phyloP scores from a whole-genome alignment of 2,888 invertebrate genomes.

The Mesorhabditis spiculigera region DNA sequence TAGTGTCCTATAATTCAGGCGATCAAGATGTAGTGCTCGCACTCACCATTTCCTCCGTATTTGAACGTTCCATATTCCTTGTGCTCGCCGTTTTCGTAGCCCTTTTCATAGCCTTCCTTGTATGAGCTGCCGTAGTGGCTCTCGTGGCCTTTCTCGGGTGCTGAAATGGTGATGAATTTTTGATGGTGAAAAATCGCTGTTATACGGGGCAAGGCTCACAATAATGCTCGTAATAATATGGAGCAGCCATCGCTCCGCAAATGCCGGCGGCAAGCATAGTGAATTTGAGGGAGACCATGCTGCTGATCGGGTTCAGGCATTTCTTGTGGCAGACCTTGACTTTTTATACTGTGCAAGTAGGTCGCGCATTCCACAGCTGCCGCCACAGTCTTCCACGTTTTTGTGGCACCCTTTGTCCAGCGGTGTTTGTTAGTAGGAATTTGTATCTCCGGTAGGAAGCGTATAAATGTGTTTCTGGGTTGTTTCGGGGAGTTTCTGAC shows the following conservation, averaged over 20 bases:
- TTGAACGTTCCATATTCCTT: conserved; percentile 4
- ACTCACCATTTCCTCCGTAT: background rate
- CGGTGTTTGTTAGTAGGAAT: too few species aligned
- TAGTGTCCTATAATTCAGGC: background rate
- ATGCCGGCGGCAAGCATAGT: background rate
- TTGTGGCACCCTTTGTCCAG: background rate
- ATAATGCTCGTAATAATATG: background rate
- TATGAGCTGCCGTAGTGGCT: conserved; percentile 4
- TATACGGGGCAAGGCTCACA: background rate
- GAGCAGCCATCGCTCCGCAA: background rate
- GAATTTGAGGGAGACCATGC: background rate
- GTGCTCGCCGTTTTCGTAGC: conserved; percentile 2
- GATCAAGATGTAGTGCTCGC: background rate
- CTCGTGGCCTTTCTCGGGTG: background rate
- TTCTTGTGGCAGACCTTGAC: too few species aligned
- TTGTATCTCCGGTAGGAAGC: too few species aligned
- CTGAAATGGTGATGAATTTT: too few species aligned
- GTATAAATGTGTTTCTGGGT: too few species aligned
- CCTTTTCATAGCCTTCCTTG: conserved; percentile 6
- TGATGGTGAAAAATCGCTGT: too few species aligned
- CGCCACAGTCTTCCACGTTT: background rate
- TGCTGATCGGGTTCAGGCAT: too few species aligned
- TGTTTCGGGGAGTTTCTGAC: too few species aligned
- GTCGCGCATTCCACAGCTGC: too few species aligned
- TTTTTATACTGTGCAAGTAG: too few species aligned